Evolutionary conservation across 92 coral and sea anemone genomes (phyloP).

Genomic region (Parazoanthus darwini): DNA sequence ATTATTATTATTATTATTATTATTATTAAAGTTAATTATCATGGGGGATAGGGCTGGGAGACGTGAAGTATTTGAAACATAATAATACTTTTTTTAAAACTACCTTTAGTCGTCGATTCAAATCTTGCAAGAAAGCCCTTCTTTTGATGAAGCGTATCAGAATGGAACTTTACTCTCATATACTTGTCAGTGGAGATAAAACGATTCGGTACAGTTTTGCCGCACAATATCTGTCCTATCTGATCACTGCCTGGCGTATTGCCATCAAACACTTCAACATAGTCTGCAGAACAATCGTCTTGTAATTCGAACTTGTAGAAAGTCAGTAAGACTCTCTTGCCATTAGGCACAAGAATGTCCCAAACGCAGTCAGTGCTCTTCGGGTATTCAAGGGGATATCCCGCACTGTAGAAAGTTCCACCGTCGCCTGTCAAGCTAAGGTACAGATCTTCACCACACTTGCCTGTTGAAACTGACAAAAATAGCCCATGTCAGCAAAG

Average conservation of each 20-base stretch:
- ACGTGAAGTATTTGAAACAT: neutral
- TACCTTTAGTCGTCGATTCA: constrained; percentile 19
- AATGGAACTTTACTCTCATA: constrained; percentile 25
- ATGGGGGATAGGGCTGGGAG: neutral
- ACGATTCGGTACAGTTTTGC: constrained; percentile 1
- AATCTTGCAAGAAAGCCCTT: constrained; percentile 35
- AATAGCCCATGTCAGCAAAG: neutral
- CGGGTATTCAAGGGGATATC: constrained; percentile 21
- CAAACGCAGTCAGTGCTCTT: constrained; percentile 16
- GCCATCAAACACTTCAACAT: constrained; percentile 19
- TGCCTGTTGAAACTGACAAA: constrained; percentile 21
- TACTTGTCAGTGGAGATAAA: neutral
- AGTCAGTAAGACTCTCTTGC: constrained; percentile 1
- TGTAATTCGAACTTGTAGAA: constrained; percentile 25
- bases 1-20: too few relatives aligned
- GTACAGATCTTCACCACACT: constrained; percentile 11
- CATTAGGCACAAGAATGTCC: constrained; percentile 23
- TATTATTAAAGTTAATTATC: too few relatives aligned
- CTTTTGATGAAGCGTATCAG: neutral
- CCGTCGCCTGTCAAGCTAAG: constrained; percentile 13
- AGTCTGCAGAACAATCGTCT: constrained; percentile 2
- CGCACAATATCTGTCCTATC: constrained; percentile 15
- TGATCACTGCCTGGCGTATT: neutral
- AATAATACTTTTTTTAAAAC: too few relatives aligned
- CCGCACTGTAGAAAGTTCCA: constrained; percentile 29